Evolutionary conservation across 2,888 invertebrate species (phyloP).

Genomic region (Leistus spinibarbis): DNA sequence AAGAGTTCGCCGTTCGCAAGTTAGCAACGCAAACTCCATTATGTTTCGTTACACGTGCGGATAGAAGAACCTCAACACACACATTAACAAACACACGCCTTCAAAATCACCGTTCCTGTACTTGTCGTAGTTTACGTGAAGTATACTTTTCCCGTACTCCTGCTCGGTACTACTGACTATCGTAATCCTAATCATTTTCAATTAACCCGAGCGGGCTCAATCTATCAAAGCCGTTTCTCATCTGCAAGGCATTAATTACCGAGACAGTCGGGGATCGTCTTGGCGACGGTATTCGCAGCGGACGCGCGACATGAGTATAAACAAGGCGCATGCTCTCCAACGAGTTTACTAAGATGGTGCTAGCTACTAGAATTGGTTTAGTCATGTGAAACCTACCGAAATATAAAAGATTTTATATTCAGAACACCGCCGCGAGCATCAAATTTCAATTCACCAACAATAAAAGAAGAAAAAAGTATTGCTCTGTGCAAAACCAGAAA

Average conservation of each 20-base stretch:
- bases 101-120: not conserved
- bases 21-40: constrained; percentile 3
- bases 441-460: not conserved
- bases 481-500: not conserved
- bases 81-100: not conserved
- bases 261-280: constrained; percentile 24
- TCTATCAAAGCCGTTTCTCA: constrained; percentile 38
- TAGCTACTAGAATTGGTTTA: not conserved
- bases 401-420: constrained; percentile 2
- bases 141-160: not conserved
- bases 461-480: not conserved
- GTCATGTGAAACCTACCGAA: not conserved
- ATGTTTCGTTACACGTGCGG: not conserved
- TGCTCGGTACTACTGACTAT: constrained; percentile 20
- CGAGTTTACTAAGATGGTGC: not conserved
- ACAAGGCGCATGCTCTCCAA: not conserved
- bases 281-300: not conserved
- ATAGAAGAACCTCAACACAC: not conserved
- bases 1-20: not conserved
- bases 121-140: not conserved
- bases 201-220: constrained; percentile 38
- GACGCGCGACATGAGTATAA: not conserved
- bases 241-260: constrained; percentile 32
- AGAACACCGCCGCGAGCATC: not conserved
- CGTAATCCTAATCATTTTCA: constrained; percentile 41